Evolutionary conservation across 92 coral and sea anemone species (phyloP).

Genomic region (Phenganax subtilis): DNA sequence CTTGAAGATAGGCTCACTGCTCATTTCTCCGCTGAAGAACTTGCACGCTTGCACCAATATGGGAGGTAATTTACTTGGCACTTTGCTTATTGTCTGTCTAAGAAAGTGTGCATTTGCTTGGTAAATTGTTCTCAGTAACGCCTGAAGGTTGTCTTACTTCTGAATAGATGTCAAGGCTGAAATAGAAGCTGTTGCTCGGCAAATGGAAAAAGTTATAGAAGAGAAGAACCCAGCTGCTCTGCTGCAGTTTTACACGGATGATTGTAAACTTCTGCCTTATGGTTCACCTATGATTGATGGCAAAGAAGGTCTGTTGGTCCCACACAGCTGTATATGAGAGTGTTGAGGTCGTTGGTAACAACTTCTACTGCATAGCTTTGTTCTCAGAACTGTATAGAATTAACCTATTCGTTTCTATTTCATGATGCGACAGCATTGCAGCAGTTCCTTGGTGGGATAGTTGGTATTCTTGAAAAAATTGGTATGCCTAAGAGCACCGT

Average conservation of each 20-base stretch:
- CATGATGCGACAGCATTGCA: neutral
- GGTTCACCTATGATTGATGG: neutral
- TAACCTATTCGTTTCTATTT: neutral
- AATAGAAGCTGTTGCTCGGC: neutral
- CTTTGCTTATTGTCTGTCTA: too few species aligned
- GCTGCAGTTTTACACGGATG: neutral
- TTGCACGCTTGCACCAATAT: too few species aligned
- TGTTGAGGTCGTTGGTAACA: neutral
- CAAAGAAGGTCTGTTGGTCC: neutral
- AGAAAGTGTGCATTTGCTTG: too few species aligned
- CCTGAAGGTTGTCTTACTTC: neutral
- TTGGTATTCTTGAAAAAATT: neutral
- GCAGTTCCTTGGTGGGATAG: neutral
- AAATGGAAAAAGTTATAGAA: neutral
- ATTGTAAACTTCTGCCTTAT: neutral
- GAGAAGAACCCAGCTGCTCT: neutral
- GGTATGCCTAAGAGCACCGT: neutral
- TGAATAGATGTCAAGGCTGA: slow-evolving; percentile 4
- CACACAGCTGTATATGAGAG: neutral
- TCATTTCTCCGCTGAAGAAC: too few species aligned
- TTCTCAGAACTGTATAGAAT: neutral
- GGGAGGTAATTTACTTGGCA: too few species aligned
- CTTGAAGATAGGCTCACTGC: too few species aligned
- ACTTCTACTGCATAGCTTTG: neutral
- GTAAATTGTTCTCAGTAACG: too few species aligned